These are phyloP conservation scores for Conchocele bisecta DNA, from an alignment of 2,888 invertebrate genomes.

Conservation along the genomic window DNA sequence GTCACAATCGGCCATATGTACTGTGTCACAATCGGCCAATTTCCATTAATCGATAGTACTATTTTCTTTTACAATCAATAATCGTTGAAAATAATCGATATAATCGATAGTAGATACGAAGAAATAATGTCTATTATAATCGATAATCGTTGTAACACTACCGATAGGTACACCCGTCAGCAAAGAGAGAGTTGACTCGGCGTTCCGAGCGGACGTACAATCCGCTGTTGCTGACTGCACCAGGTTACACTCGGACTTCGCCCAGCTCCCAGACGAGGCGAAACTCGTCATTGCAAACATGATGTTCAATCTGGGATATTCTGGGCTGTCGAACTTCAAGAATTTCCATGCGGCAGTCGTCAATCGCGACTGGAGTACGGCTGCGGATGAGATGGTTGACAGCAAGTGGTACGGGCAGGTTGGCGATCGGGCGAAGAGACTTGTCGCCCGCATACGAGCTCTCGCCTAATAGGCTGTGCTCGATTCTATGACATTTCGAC, in stretches of 20 bases:
- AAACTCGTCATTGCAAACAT: conserved; percentile 25
- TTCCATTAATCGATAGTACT: too few species aligned
- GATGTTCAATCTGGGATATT: conserved; percentile 18
- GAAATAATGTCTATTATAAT: too few species aligned
- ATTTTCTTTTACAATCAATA: too few species aligned
- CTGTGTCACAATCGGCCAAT: too few species aligned
- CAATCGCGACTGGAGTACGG: conserved; percentile 13
- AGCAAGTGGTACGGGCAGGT: conserved; percentile 32
- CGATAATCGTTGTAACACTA: too few species aligned
- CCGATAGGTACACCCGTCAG: neutral
- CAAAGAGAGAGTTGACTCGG: conserved; percentile 10
- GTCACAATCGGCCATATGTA: too few species aligned
- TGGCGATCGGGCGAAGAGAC: conserved; percentile 4
- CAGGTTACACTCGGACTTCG: neutral
- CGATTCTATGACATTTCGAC: too few species aligned
- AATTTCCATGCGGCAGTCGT: conserved; percentile 8
- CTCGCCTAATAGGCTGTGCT: too few species aligned
- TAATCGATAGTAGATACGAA: too few species aligned
- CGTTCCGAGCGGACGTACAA: neutral
- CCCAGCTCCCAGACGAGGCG: conserved; percentile 11
- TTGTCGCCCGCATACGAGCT: conserved; percentile 28
- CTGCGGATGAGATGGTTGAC: conserved; percentile 30
- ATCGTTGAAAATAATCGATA: too few species aligned
- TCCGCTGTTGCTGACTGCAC: neutral
- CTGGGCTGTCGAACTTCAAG: conserved; percentile 6